A percentile compares a stretch with the other conserved stretches of the same genome.
phyloP scores from a whole-genome alignment of 1,140 invertebrate genomes.

The Drosophila melanogaster region Release_6_plus_ISO1_MT NT_033779.5:7457501-7458000 shows the following conservation, averaged over 20 bases:
- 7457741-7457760: conserved; percentile 10
- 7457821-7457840: not conserved
- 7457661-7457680: conserved; percentile 16
- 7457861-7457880: no score
- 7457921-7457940: no score
- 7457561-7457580: conserved; percentile 60
- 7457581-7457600: conserved; percentile 56
- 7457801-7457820: conserved; percentile 1
- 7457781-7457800: not conserved
- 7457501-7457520: conserved; percentile 54
- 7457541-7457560: conserved; percentile 21
- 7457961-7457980: no score
- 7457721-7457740: conserved; percentile 54
- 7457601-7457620: conserved; percentile 49
- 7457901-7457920: not conserved
- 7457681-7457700: conserved; percentile 19
- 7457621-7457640: conserved; percentile 24
- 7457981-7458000: no score
- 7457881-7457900: not conserved
- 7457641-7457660: conserved; percentile 64
- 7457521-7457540: conserved; percentile 49
- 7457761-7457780: not conserved
- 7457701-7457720: conserved; percentile 56
- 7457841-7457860: not conserved
- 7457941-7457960: no score